Base-by-base conservation (phyloP, 2,888 invertebrate genomes). In the Griposia aprilina region DNA sequence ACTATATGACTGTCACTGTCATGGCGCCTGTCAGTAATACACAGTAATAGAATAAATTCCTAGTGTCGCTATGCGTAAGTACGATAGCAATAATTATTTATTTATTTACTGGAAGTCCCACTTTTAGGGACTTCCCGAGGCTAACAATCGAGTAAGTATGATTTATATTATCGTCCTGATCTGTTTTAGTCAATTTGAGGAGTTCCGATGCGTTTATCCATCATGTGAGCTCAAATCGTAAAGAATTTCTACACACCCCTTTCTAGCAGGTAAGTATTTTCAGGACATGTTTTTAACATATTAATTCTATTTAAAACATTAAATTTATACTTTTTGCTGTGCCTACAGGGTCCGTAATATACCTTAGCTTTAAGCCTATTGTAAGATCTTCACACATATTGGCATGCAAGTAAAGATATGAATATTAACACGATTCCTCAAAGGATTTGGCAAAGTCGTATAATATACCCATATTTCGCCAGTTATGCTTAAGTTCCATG, bases 101-200 rank as follows among this genome's bases (percentile, higher is more conserved):
- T 76, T 79, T 82, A 73, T 75, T 52, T 75, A 67, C 20, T 70
- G 88, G 88, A 89, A 86, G 90, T 90, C 90, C 90, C 88, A 80
- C 65, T 76, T 70, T 68, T 36, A 81, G 90, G 90, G 92, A 80
- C 90, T 90, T 89, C 74, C 90, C 82, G 76, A 76, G 75, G 55
- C 60, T 73, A 67, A 68, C 45, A 52, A 71, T 71, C 63, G 70
- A 79, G 82, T 89, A 82, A 84, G 77, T 84, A 73, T 41, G 60
- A 71, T 74, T 70, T 72, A 63, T 73, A 68, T 23, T 63, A 41
- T 68, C 17, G 60, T 70, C 20, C 55, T 59, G 41, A 70, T 78
- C 67, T 81, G 70, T 86, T 83, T 82, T 83, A 86, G 84, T 84
- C 67, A 81, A 78, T 62, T 78, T 74, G 55, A 71, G 72, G 65